Percentiles rank a stretch among this genome's conserved stretches.
Conservation (phyloP, 2,113 vertebrate species). For the Hyaena hyaena region DNA sequence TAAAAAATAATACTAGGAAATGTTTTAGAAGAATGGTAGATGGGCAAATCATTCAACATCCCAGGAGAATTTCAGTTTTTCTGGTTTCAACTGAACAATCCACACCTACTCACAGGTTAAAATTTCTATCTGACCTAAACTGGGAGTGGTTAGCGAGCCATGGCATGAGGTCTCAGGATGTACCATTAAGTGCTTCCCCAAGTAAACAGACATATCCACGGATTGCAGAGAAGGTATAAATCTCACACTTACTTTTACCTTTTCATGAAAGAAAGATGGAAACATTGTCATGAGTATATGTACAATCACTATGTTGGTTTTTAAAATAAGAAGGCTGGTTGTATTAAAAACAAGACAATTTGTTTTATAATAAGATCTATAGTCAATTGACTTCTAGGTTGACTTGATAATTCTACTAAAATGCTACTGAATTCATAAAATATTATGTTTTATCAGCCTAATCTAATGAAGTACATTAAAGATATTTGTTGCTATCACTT, state of each 20-base stretch:
- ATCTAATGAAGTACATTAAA: conserved; percentile 53
- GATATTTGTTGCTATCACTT: conserved; percentile 1
- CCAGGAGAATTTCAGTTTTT: neutral
- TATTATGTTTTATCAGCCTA: neutral
- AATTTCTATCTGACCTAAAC: conserved; percentile 16
- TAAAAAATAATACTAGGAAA: conserved; percentile 28
- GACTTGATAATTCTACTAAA: conserved; percentile 60
- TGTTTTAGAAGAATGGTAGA: conserved; percentile 45
- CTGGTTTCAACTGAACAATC: neutral
- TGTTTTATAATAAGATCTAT: conserved; percentile 48
- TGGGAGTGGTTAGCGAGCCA: neutral
- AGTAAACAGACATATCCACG: neutral
- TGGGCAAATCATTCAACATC: neutral
- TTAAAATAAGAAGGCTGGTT: conserved; percentile 1
- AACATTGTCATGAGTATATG: neutral
- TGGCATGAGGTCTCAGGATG: neutral
- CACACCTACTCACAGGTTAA: conserved; percentile 9
- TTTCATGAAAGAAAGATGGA: conserved; percentile 17
- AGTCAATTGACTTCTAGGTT: neutral
- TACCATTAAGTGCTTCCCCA: neutral
- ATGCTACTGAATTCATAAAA: conserved; percentile 36
- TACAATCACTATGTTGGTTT: neutral
- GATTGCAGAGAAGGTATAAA: conserved; percentile 15
- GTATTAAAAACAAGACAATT: conserved; percentile 53
- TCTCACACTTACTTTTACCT: conserved; percentile 2